phyloP scores from a whole-genome alignment of 2,113 vertebrate genomes.

The Apistogramma diplotaenia region DNA sequence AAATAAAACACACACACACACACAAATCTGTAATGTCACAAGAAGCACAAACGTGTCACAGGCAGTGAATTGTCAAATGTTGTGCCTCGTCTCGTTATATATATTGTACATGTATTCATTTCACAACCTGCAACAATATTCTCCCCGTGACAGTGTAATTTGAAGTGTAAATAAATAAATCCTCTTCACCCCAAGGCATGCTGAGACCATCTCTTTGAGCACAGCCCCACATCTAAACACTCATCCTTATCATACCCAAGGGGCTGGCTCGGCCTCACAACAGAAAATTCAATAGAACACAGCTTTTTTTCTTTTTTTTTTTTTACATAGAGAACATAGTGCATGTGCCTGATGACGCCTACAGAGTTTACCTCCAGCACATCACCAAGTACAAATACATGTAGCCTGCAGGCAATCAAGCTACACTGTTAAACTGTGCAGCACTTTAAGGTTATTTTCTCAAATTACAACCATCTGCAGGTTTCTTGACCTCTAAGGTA shows the following conservation, averaged over 20 bases:
- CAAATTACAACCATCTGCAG: not conserved
- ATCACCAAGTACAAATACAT: not conserved
- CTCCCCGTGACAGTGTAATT: slow-evolving; percentile 11
- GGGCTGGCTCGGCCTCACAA: not conserved
- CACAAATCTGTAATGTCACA: slow-evolving; percentile 19
- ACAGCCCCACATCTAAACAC: not conserved
- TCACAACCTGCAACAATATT: slow-evolving; percentile 15
- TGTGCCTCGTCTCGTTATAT: not conserved
- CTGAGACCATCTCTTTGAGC: slow-evolving; percentile 11
- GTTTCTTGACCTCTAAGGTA: not conserved
- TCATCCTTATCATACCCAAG: slow-evolving; percentile 7
- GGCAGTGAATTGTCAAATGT: slow-evolving; percentile 12
- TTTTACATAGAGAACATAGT: not conserved
- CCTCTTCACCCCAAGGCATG: not conserved
- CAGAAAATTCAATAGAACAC: not conserved
- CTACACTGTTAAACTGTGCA: not conserved
- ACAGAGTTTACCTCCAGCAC: not conserved
- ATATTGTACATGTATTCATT: not conserved
- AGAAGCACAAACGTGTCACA: not conserved
- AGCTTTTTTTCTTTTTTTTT: not conserved
- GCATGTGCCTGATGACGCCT: not conserved
- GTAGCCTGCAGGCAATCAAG: not conserved
- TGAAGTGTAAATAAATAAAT: slow-evolving; percentile 2
- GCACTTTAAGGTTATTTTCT: not conserved
- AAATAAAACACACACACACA: not conserved